Conservation (phyloP, 2,113 vertebrate genomes). For the Nibea coibor region DNA sequence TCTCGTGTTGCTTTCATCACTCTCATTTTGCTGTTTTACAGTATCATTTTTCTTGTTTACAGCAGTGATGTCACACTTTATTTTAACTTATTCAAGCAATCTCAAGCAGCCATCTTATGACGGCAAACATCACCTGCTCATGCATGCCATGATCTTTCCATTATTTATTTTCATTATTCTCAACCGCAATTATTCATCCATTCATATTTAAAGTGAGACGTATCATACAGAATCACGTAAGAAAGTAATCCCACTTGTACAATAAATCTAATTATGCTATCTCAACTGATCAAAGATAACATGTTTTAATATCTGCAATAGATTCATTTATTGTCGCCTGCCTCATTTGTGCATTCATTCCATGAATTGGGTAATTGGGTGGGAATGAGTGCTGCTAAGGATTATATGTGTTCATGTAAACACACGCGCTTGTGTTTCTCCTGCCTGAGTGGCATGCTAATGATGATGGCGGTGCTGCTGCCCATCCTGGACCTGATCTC, state of each 20-base stretch:
- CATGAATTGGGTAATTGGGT: constrained; percentile 42
- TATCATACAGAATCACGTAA: background rate
- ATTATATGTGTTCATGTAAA: constrained; percentile 47
- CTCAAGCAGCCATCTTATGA: background rate
- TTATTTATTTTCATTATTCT: constrained; percentile 46
- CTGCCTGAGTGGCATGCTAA: constrained; percentile 57
- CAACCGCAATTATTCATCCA: constrained; percentile 31
- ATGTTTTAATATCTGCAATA: constrained; percentile 45
- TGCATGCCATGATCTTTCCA: constrained; percentile 35
- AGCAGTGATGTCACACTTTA: too few relatives aligned
- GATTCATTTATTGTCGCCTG: constrained; percentile 49
- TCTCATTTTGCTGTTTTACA: background rate
- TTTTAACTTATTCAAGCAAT: too few relatives aligned
- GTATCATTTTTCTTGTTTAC: background rate
- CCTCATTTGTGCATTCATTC: constrained; percentile 30
- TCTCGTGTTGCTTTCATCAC: background rate
- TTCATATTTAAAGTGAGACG: constrained; percentile 20
- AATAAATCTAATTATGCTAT: constrained; percentile 56
- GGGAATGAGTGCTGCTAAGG: constrained; percentile 21
- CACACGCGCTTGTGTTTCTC: constrained; percentile 23
- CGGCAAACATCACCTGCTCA: constrained; percentile 5
- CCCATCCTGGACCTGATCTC: constrained; percentile 47
- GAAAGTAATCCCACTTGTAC: constrained; percentile 6
- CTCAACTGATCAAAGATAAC: constrained; percentile 55
- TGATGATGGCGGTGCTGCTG: constrained; percentile 35